A percentile compares a stretch with the other conserved stretches of the same genome.
phyloP scores from a whole-genome alignment of 2,888 invertebrate genomes.

The Tiphia femorata region DNA sequence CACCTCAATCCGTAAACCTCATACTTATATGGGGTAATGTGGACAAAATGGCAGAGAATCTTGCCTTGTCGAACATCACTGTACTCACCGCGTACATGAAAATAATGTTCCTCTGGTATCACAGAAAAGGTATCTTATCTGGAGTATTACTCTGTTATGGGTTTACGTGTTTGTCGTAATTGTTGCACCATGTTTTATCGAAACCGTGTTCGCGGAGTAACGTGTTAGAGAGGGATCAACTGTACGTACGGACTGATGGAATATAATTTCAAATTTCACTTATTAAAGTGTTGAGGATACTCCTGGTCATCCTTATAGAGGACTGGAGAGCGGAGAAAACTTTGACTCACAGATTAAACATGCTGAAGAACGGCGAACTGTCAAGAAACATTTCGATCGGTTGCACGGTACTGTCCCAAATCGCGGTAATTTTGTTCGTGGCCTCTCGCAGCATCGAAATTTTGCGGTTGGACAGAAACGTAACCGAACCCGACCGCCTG shows the following conservation, averaged over 20 bases:
- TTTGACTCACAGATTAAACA: slow-evolving; percentile 4
- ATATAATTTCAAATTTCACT: too few species aligned
- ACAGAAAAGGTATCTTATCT: too few species aligned
- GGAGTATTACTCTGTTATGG: too few species aligned
- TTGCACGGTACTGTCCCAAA: slow-evolving; percentile 35
- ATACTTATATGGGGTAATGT: slow-evolving; percentile 34
- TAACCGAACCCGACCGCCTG: too few species aligned
- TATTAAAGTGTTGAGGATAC: too few species aligned
- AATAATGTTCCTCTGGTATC: too few species aligned
- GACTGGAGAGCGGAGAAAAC: slow-evolving; percentile 16
- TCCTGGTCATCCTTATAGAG: slow-evolving; percentile 23
- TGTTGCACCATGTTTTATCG: too few species aligned
- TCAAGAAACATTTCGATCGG: slow-evolving; percentile 16
- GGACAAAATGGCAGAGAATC: slow-evolving; percentile 42
- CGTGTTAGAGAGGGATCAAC: too few species aligned
- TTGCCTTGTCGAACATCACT: slow-evolving; percentile 40
- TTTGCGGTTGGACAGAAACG: neutral
- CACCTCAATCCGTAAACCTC: slow-evolving; percentile 29
- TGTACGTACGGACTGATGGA: too few species aligned
- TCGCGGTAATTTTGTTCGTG: slow-evolving; percentile 6
- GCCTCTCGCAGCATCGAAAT: too few species aligned
- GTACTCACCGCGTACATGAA: slow-evolving; percentile 25
- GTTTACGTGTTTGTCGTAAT: too few species aligned
- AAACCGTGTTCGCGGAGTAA: too few species aligned
- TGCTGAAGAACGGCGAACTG: slow-evolving; percentile 21